Base-by-base conservation (phyloP, 2,797 vertebrate species). In the Platalea minor region DNA sequence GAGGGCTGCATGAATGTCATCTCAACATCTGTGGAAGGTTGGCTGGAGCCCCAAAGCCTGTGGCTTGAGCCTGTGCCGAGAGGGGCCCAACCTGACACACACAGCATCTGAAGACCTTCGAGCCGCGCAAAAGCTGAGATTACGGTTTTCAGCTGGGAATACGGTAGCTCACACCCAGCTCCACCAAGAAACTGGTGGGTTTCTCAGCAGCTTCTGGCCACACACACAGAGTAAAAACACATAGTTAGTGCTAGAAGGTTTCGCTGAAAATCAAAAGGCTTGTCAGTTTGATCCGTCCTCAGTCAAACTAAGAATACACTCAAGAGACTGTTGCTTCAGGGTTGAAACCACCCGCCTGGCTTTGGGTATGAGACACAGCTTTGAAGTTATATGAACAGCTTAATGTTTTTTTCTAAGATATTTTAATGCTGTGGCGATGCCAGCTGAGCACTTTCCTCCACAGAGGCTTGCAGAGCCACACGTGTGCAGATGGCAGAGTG, bases 131-230 rank as follows among this genome's bases (percentile, higher is more conserved):
- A 24, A 75, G 37, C 69, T 0, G 5, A 35, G 61, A 51, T 70
- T 67, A 31, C 20, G 54, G 65, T 37, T 93, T 76, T 20, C 80
- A 77, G 25, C 43, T 21, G 43, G 91, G 76, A 69, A n/a, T 3
- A 15, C 0, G 1, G 72, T 3, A 75, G 74, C 85, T 91, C 82
- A 45, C 82, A 61, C 54, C 65, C 92, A 65, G 90, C 41, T 46
- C 90, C 14, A 11, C 57, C 83, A 33, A 18, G 64, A n/a, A 46
- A 9, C 5, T 0, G 21, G 35, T 6, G 78, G 45, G 57, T 29
- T 74, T 57, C 53, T 56, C 86, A 68, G 84, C 74, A 79, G 84
- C n/a, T 57, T 11, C 87, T 46, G 93, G 74, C 96, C 95, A 93
- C 95, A 94, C 90, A 83, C 50, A 10, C 5, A 29, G 67, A 45